Conservation (phyloP, 2,113 vertebrate genomes). For the Mugil cephalus region DNA sequence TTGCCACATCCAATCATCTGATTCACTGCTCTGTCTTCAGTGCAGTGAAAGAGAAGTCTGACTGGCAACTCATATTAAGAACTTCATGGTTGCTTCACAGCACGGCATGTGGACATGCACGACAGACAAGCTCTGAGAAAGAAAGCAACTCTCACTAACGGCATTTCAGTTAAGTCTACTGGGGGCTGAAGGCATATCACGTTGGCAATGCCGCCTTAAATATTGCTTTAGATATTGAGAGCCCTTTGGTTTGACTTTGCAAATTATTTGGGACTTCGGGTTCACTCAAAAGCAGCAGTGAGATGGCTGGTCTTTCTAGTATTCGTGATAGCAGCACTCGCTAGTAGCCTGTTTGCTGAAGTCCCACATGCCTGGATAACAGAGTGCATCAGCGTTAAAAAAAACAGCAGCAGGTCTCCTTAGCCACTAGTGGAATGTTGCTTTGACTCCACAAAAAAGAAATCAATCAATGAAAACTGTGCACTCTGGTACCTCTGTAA, state of each 20-base stretch:
- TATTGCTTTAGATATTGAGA: conserved; percentile 34
- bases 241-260: conserved; percentile 1
- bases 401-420: neutral
- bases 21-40: neutral
- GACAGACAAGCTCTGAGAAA: conserved; percentile 31
- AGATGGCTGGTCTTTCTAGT: neutral
- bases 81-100: conserved; percentile 16
- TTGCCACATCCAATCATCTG: neutral
- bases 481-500: no score
- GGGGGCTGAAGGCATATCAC: conserved; percentile 41
- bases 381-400: neutral
- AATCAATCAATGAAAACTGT: no score
- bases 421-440: neutral
- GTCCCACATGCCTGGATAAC: neutral
- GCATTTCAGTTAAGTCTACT: conserved; percentile 15
- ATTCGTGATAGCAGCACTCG: neutral
- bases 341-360: neutral
- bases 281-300: conserved; percentile 18
- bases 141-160: conserved; percentile 50
- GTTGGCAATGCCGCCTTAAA: conserved; percentile 36
- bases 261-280: conserved; percentile 24
- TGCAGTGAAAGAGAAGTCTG: neutral
- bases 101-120: conserved; percentile 10
- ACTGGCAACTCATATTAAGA: conserved; percentile 24
- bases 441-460: neutral